phyloP scores from a whole-genome alignment of 2,888 invertebrate species.

The Tromatobia lineatoria region DNA sequence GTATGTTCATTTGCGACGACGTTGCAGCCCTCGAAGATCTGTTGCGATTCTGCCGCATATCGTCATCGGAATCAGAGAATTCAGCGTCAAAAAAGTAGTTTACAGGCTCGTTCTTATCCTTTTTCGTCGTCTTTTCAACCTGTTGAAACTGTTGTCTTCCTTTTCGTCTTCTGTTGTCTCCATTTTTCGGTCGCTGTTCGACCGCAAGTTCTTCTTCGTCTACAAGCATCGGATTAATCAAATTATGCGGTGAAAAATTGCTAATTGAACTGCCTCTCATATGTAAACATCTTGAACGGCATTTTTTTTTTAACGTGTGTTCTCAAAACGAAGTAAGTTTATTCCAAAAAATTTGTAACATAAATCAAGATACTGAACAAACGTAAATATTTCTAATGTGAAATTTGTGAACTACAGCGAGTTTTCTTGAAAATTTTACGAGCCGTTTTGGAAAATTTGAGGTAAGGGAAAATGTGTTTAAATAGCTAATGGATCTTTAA shows the following conservation, averaged over 20 bases:
- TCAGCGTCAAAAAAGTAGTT: slow-evolving; percentile 81
- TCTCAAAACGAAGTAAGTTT: too few species aligned
- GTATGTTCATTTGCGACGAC: slow-evolving; percentile 70
- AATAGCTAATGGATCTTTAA: too few species aligned
- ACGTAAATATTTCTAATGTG: too few species aligned
- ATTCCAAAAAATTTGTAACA: too few species aligned
- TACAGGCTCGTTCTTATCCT: slow-evolving; percentile 64
- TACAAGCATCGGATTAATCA: slow-evolving; percentile 44
- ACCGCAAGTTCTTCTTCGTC: slow-evolving; percentile 69
- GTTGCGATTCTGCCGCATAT: slow-evolving; percentile 35
- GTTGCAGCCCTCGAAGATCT: not conserved
- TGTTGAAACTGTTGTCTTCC: slow-evolving; percentile 20
- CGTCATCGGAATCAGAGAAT: slow-evolving; percentile 79
- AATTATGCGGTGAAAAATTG: not conserved
- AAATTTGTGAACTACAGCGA: too few species aligned
- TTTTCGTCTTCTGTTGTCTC: slow-evolving; percentile 50
- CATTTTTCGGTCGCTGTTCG: slow-evolving; percentile 41
- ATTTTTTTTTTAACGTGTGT: too few species aligned
- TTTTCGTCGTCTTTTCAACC: slow-evolving; percentile 39
- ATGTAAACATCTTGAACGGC: too few species aligned
- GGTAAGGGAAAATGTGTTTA: too few species aligned
- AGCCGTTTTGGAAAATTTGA: too few species aligned
- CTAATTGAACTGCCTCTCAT: not conserved
- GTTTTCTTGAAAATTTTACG: too few species aligned
- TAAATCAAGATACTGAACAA: too few species aligned